A percentile compares a stretch with the other conserved stretches of the same genome.
Evolutionary conservation across 2,113 vertebrate species (phyloP).

Genomic region (Elachura formosa): DNA sequence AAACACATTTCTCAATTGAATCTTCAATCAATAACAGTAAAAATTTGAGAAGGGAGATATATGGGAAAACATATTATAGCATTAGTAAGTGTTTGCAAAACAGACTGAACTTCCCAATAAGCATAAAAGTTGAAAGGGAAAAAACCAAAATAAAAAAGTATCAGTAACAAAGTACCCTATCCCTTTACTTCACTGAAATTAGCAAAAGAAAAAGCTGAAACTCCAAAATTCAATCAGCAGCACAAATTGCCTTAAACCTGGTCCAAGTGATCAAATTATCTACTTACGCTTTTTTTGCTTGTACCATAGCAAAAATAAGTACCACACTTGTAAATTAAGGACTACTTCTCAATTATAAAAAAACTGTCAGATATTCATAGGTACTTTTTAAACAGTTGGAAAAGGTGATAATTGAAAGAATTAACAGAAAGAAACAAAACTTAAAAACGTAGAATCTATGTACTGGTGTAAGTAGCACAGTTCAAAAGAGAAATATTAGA

Average conservation of each 20-base stretch:
- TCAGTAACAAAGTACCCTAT: neutral
- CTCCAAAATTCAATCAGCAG: neutral
- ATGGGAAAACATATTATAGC: slow-evolving; percentile 69
- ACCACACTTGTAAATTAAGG: neutral
- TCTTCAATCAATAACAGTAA: slow-evolving; percentile 79
- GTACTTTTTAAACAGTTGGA: neutral
- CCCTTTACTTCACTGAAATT: neutral
- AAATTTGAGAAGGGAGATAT: slow-evolving; percentile 70
- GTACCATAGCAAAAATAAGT: neutral
- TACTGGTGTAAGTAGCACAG: neutral
- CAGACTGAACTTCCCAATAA: slow-evolving; percentile 64
- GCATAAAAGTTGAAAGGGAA: slow-evolving; percentile 44
- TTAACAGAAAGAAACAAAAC: neutral
- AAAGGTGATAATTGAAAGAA: neutral
- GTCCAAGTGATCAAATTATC: neutral
- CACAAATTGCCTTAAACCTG: neutral
- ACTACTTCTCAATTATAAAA: neutral
- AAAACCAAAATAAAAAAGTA: neutral
- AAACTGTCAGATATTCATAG: neutral
- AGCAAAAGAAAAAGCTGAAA: neutral
- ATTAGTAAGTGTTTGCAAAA: slow-evolving; percentile 74
- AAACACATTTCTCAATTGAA: slow-evolving; percentile 81
- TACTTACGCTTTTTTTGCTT: neutral
- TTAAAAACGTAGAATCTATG: neutral
- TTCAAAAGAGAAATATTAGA: neutral